A percentile compares a stretch with the other conserved stretches of the same genome.
These are phyloP conservation scores for Sebastolobus alascanus DNA, from an alignment of 2,797 vertebrate species.

Conservation along the genomic window DNA sequence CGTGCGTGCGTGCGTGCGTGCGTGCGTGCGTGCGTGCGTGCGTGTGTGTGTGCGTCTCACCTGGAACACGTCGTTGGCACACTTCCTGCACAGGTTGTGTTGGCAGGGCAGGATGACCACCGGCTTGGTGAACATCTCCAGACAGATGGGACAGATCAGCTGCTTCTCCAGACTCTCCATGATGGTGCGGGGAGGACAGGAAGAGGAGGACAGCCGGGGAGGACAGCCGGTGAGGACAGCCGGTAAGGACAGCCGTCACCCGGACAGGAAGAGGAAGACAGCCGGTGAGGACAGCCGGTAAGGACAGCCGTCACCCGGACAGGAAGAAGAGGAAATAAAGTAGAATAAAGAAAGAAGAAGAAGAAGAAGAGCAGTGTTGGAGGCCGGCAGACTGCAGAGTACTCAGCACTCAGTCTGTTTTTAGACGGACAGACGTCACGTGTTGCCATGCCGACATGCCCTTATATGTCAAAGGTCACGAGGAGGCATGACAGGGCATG, in stretches of 20 bases:
- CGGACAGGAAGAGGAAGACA: no score
- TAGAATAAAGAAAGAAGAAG: neutral
- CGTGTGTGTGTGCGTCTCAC: slow-evolving; percentile 74
- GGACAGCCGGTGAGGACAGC: no score
- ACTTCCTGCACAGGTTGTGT: slow-evolving; percentile 98
- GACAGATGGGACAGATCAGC: slow-evolving; percentile 96
- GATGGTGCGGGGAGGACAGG: slow-evolving; percentile 38
- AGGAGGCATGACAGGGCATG: slow-evolving; percentile 16
- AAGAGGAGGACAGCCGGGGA: no score
- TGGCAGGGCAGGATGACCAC: slow-evolving; percentile 98
- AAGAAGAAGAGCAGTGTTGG: neutral
- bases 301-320: no score
- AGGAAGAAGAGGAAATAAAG: neutral
- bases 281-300: neutral
- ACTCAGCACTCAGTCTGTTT: slow-evolving; percentile 83
- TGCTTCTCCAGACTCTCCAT: slow-evolving; percentile 98
- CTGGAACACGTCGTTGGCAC: slow-evolving; percentile 98
- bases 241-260: no score
- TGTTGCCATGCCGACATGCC: slow-evolving; percentile 86
- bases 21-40: neutral
- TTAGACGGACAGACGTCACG: slow-evolving; percentile 89
- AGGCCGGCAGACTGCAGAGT: neutral
- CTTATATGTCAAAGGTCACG: slow-evolving; percentile 92
- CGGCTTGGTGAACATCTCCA: slow-evolving; percentile 97
- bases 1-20: no score